Percentiles rank a stretch among this genome's conserved stretches.
Evolutionary conservation across 1,140 invertebrate genomes (phyloP).

Genomic region (Aphelinus certus): DNA sequence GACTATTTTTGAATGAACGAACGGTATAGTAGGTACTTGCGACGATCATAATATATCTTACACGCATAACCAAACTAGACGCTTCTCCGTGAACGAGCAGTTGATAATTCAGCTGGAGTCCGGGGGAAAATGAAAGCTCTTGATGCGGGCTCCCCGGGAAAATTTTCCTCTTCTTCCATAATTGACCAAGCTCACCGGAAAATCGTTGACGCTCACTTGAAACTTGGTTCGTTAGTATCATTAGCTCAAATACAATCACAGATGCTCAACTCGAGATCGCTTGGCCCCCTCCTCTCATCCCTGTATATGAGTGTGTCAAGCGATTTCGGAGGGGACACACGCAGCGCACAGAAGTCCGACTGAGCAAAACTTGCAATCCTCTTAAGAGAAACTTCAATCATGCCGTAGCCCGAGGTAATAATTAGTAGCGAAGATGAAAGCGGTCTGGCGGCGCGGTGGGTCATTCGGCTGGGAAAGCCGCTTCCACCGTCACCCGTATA

Average conservation of each 20-base stretch:
- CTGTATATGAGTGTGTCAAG: conserved; percentile 12
- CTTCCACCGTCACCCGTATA: no score
- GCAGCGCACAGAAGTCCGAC: background rate
- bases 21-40: no score
- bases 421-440: conserved; percentile 12
- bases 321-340: background rate
- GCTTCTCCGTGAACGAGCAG: no score
- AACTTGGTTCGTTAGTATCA: conserved; percentile 33
- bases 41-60: no score
- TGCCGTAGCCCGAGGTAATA: conserved; percentile 29
- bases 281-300: no score
- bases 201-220: conserved; percentile 31
- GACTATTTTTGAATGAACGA: no score
- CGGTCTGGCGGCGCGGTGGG: no score
- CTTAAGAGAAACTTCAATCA: conserved; percentile 32
- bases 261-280: conserved; percentile 4
- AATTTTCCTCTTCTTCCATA: background rate
- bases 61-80: no score
- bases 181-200: conserved; percentile 12
- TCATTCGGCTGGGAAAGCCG: no score
- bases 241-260: conserved; percentile 30
- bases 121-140: no score
- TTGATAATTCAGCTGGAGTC: no score
- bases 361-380: conserved; percentile 13
- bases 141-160: no score